Conservation (phyloP, 1,140 invertebrate species). For the Arion vulgaris region DNA sequence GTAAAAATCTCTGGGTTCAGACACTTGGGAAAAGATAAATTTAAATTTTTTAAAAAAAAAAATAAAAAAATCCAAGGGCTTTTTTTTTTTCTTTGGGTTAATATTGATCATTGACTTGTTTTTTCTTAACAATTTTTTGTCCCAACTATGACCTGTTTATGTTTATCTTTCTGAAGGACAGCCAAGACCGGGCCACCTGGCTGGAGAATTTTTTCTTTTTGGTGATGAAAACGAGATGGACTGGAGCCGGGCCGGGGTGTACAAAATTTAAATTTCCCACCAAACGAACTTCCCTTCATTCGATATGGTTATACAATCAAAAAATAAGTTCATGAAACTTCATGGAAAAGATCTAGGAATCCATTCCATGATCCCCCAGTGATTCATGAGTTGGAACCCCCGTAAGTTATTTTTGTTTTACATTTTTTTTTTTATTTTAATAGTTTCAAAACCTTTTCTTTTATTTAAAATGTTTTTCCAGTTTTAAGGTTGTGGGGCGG, state of each 20-base stretch:
- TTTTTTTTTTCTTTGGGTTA: too few relatives aligned
- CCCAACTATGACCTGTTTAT: background rate
- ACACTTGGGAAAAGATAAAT: too few relatives aligned
- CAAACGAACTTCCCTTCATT: slow-evolving; percentile 25
- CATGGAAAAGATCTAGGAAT: background rate
- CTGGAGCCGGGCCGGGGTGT: slow-evolving; percentile 46
- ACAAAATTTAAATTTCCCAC: slow-evolving; percentile 48
- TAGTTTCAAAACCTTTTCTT: too few relatives aligned
- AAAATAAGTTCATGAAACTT: slow-evolving; percentile 34
- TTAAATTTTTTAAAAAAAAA: too few relatives aligned
- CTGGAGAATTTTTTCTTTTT: slow-evolving; percentile 49
- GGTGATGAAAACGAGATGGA: slow-evolving; percentile 48
- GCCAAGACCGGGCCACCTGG: slow-evolving; percentile 15
- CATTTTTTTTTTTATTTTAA: too few relatives aligned
- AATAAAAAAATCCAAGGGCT: too few relatives aligned
- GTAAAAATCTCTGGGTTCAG: too few relatives aligned
- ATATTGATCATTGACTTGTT: too few relatives aligned
- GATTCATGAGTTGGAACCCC: slow-evolving; percentile 21
- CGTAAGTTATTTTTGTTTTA: slow-evolving; percentile 14
- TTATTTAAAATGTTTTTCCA: too few relatives aligned
- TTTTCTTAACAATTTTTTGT: too few relatives aligned
- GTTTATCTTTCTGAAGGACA: background rate
- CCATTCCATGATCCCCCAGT: slow-evolving; percentile 30
- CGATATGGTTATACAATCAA: slow-evolving; percentile 30
- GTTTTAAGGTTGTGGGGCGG: too few relatives aligned